Conservation (phyloP, 2,888 invertebrate genomes). For the Holacanthella duospinosa region DNA sequence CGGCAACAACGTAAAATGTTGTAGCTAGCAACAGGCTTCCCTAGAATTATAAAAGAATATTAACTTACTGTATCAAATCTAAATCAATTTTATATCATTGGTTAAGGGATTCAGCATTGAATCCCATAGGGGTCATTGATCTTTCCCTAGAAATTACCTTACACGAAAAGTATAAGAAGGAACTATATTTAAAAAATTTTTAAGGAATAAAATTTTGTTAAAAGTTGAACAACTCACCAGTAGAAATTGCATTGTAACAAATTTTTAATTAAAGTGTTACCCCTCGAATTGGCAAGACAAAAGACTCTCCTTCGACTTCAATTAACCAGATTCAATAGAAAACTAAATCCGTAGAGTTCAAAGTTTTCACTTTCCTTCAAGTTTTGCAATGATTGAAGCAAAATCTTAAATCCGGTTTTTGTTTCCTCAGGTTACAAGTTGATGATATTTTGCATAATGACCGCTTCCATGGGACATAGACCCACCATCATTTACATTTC, state of each 20-base stretch:
- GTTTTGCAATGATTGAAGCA: not conserved
- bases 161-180: too few relatives aligned
- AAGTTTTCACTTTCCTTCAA: conserved; percentile 1
- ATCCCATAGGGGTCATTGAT: too few relatives aligned
- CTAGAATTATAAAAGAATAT: not conserved
- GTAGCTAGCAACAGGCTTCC: not conserved
- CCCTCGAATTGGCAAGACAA: not conserved
- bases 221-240: not conserved
- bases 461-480: not conserved
- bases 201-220: not conserved
- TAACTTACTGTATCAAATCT: not conserved
- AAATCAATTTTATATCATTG: not conserved
- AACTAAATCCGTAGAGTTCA: conserved; percentile 3
- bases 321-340: not conserved
- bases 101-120: not conserved
- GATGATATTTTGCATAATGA: not conserved
- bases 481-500: not conserved
- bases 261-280: not conserved
- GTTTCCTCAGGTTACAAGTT: not conserved
- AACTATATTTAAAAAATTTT: too few relatives aligned
- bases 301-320: not conserved
- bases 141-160: too few relatives aligned
- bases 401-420: not conserved
- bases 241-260: not conserved
- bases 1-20: not conserved